Evolutionary conservation across 2,113 vertebrate genomes (phyloP).

Genomic region (Forbesichthys papilliferus): DNA sequence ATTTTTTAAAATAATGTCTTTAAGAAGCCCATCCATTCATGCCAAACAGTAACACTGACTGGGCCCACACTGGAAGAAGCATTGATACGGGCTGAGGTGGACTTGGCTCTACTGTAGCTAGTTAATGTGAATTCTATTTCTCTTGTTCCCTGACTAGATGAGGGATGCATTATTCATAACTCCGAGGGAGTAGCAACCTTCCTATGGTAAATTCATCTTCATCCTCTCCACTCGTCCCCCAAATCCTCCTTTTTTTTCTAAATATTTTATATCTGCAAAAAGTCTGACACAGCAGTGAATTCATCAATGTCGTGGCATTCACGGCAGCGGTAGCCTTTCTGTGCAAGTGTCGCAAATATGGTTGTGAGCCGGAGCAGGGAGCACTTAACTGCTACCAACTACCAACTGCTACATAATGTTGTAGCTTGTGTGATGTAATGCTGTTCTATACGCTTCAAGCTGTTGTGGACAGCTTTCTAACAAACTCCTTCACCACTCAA

Average conservation of each 20-base stretch:
- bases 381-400: constrained; percentile 21
- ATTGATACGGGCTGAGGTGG: constrained; percentile 51
- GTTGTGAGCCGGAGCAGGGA: constrained; percentile 21
- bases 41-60: constrained; percentile 43
- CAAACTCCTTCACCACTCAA: too few relatives aligned
- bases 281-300: constrained; percentile 68
- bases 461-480: not conserved
- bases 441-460: not conserved
- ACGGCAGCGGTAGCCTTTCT: constrained; percentile 19
- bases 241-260: constrained; percentile 40
- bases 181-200: constrained; percentile 71
- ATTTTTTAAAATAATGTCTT: constrained; percentile 49
- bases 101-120: constrained; percentile 52
- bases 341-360: constrained; percentile 45
- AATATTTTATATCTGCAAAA: constrained; percentile 66
- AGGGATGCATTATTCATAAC: constrained; percentile 78
- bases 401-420: constrained; percentile 10
- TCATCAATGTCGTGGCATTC: constrained; percentile 60
- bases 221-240: constrained; percentile 36
- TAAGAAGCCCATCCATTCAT: constrained; percentile 56
- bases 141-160: constrained; percentile 70
- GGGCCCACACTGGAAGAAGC: constrained; percentile 18
- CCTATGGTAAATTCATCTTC: constrained; percentile 73
- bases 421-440: not conserved
- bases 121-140: constrained; percentile 76